phyloP scores from a whole-genome alignment of 2,797 vertebrate species.

The Eulemur coronatus region DNA sequence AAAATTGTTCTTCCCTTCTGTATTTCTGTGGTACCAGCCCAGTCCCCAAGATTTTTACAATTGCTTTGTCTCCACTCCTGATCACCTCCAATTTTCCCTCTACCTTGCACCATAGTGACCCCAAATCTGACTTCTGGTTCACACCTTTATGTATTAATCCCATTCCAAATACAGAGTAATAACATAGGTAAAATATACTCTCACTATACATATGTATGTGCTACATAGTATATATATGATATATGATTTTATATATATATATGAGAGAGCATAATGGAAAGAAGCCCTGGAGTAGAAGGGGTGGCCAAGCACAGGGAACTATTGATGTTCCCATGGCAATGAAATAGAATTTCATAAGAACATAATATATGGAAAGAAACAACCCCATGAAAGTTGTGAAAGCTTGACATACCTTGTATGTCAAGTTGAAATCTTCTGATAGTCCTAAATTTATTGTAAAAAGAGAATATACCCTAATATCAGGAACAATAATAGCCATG shows the following conservation, averaged over 20 bases:
- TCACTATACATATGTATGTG: background rate
- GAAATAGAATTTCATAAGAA: background rate
- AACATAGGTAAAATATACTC: background rate
- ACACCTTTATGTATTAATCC: background rate
- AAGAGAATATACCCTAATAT: background rate
- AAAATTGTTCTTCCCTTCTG: background rate
- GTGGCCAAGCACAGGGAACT: background rate
- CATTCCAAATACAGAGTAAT: background rate
- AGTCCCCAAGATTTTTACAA: background rate
- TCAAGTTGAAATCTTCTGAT: background rate
- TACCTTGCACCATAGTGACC: background rate
- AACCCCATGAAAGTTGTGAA: background rate
- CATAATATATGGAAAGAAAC: background rate
- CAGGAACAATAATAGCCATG: background rate
- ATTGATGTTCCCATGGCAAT: background rate
- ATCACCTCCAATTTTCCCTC: background rate
- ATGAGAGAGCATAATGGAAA: background rate
- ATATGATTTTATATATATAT: background rate
- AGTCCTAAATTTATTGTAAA: background rate
- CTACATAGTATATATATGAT: background rate
- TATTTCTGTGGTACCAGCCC: background rate
- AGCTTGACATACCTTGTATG: background rate
- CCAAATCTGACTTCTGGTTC: background rate
- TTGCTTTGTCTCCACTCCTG: background rate
- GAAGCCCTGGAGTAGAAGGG: background rate